Percentiles rank a stretch among this genome's conserved stretches.
Conservation (phyloP, 2,113 vertebrate species). For the Otolemur garnettii region DNA sequence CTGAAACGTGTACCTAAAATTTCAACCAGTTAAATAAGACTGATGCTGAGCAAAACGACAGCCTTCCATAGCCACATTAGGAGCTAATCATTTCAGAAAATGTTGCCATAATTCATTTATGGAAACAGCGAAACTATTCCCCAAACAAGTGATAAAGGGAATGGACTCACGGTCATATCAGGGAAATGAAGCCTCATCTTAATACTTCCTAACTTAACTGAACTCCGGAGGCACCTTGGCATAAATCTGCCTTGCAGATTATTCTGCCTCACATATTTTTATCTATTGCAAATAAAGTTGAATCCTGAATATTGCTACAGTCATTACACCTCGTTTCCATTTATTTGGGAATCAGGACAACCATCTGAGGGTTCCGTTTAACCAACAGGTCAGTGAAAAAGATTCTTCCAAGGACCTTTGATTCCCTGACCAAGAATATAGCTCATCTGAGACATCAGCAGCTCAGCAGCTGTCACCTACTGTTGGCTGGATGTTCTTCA, state of each 20-base stretch:
- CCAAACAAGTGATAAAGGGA: conserved; percentile 74
- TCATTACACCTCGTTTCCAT: conserved; percentile 70
- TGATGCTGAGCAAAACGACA: conserved; percentile 67
- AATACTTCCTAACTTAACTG: conserved; percentile 61
- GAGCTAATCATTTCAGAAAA: conserved; percentile 78
- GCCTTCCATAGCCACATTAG: conserved; percentile 65
- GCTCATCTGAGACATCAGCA: not conserved
- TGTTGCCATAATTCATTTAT: conserved; percentile 78
- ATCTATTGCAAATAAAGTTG: conserved; percentile 76
- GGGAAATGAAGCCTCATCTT: conserved; percentile 62
- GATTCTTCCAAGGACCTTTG: conserved; percentile 18
- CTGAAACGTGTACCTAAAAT: conserved; percentile 66
- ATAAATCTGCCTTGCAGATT: conserved; percentile 77
- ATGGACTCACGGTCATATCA: conserved; percentile 43
- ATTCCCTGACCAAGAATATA: conserved; percentile 49
- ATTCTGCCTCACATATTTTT: conserved; percentile 80
- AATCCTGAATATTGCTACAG: conserved; percentile 73
- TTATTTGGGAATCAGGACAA: conserved; percentile 75
- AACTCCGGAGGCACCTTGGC: conserved; percentile 62
- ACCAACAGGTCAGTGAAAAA: conserved; percentile 29
- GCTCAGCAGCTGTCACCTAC: not conserved
- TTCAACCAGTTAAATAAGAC: conserved; percentile 78
- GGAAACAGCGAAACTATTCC: conserved; percentile 73
- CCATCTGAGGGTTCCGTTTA: conserved; percentile 42
- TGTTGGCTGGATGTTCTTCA: not conserved